Conservation (phyloP, 2,888 invertebrate genomes). For the Chydorus sphaericus region DNA sequence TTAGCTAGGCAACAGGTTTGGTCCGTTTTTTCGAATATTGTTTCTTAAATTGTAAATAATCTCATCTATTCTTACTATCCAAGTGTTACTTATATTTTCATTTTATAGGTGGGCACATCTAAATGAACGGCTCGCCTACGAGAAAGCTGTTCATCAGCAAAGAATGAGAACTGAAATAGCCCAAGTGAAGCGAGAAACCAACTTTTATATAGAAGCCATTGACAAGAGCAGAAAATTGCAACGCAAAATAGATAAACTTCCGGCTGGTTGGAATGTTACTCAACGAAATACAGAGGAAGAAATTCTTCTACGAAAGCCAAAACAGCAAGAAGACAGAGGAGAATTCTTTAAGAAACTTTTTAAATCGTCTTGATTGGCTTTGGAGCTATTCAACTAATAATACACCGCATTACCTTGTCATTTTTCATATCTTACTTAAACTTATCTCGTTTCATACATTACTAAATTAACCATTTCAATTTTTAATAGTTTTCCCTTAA, state of each 20-base stretch:
- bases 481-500: no score
- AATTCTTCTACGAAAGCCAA: background rate
- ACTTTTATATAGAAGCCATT: constrained; percentile 68
- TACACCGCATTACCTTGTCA: background rate
- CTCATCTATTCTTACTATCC: no score
- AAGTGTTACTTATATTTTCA: no score
- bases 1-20: no score
- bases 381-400: no score
- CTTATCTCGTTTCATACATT: no score
- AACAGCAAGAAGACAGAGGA: background rate
- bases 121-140: constrained; percentile 82
- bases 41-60: no score
- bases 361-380: no score
- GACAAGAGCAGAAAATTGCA: constrained; percentile 57
- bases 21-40: no score
- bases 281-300: constrained; percentile 13
- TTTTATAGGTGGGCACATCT: constrained; percentile 97
- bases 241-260: constrained; percentile 22
- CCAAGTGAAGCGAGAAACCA: constrained; percentile 79
- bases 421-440: no score
- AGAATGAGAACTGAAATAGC: constrained; percentile 71
- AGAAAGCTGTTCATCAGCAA: constrained; percentile 76
- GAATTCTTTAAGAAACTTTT: constrained; percentile 10
- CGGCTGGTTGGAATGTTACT: background rate
- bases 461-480: no score